These are phyloP conservation scores for Drosophila paramelanica DNA, from an alignment of 2,888 invertebrate species.

Conservation along the genomic window DNA sequence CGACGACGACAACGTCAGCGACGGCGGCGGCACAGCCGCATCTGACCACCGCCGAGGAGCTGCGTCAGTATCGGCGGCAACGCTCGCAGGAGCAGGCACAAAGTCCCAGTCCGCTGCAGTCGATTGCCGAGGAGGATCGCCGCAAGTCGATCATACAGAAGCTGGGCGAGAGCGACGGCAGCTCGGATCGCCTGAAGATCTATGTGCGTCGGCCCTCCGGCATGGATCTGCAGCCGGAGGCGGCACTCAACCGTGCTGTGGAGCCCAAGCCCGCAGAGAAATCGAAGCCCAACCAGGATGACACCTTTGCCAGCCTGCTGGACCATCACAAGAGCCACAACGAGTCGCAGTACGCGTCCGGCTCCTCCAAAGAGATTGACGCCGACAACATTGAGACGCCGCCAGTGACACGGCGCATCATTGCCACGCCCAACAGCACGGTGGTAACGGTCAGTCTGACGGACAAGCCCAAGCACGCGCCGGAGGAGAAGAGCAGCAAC, in stretches of 20 bases:
- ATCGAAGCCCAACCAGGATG: constrained; percentile 55
- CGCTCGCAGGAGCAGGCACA: constrained; percentile 86
- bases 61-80: constrained; percentile 87
- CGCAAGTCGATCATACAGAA: constrained; percentile 87
- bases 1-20: constrained; percentile 86
- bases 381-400: constrained; percentile 96
- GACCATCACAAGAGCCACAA: constrained; percentile 79
- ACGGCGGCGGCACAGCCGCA: constrained; percentile 84
- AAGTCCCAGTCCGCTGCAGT: constrained; percentile 86
- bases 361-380: constrained; percentile 91
- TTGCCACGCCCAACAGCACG: constrained; percentile 74
- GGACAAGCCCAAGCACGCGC: constrained; percentile 58
- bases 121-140: constrained; percentile 88
- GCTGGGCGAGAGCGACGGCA: constrained; percentile 85
- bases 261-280: constrained; percentile 44
- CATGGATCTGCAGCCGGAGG: constrained; percentile 47
- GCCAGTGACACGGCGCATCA: constrained; percentile 89
- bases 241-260: constrained; percentile 1
- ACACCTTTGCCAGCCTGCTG: constrained; percentile 70
- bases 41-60: constrained; percentile 86
- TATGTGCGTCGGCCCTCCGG: constrained; percentile 86
- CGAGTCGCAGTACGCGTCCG: constrained; percentile 57
- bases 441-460: constrained; percentile 75
- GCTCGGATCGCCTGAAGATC: constrained; percentile 86
- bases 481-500: constrained; percentile 32